Evolutionary conservation across 2,797 vertebrate genomes (phyloP), one percentile per base, ranked within the genome.

Genomic region (Sus cebifrons): DNA sequence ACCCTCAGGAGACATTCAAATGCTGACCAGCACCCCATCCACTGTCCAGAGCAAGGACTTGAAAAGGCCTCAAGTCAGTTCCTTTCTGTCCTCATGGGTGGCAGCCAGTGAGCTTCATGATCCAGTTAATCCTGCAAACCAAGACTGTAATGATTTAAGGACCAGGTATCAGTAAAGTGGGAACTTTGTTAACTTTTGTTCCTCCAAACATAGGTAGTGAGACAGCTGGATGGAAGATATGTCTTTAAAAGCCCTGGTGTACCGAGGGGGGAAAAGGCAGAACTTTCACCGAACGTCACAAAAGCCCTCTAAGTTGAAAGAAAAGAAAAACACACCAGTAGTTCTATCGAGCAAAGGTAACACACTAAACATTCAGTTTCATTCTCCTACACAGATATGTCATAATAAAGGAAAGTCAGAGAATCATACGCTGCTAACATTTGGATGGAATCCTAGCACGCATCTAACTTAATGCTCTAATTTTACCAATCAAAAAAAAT

Each of bases 131-230:
- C 44, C 84, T 95, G 27, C 17, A 89, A 96, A 86, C 7, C 58
- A 86, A 95, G 68, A 64, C 0, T 74, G 12, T 87, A 89, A 91
- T 90, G 84, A 94, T 85, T 93, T 91, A 94, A 96, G 90, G 60
- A 95, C 83, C 67, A 86, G 83, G 70, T 96, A 94, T 87, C 14
- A 0, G 52, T 71, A 85, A 92, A 94, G 32, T 23, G 6, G 10
- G 64, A 84, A 91, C 52, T 64, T 62, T 97, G 85, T 95, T 96
- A 96, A 93, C 27, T 36, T 96, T 93, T 92, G 5, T 91, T 88
- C 9, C 52, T 95, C 29, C 86, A 54, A 95, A 83, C 67, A 21
- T 13, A 58, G 49, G 27, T 65, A 94, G 32, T 67, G 36, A 81
- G 16, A 89, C 90, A 77, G 52, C 84, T 64, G 18, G 29, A 91